Evolutionary conservation across 2,888 invertebrate genomes (phyloP).

Genomic region (Rotaria magnacalcarata): DNA sequence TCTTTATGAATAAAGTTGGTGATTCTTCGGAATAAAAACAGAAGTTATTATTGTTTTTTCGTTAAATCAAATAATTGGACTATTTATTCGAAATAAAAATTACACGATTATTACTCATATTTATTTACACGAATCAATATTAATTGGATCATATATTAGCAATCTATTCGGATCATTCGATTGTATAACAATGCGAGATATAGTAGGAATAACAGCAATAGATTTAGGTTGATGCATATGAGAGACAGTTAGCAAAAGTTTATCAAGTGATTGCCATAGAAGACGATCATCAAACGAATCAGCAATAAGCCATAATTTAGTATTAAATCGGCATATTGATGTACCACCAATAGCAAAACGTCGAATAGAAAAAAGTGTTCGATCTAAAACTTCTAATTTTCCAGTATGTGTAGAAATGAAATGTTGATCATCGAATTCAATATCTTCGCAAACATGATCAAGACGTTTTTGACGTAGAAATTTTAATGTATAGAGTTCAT

Average conservation of each 20-base stretch:
- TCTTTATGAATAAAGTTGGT: no score
- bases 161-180: slow-evolving; percentile 16
- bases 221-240: slow-evolving; percentile 23
- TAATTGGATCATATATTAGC: slow-evolving; percentile 3
- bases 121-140: background rate
- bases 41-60: no score
- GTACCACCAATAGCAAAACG: slow-evolving; percentile 26
- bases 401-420: slow-evolving; percentile 11
- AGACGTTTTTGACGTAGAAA: background rate
- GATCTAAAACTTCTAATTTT: slow-evolving; percentile 32
- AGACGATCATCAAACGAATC: slow-evolving; percentile 19
- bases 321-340: background rate
- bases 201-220: background rate
- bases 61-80: no score
- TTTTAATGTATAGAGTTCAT: background rate
- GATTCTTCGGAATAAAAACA: no score
- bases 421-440: slow-evolving; percentile 17
- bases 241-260: background rate
- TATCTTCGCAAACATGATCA: slow-evolving; percentile 29
- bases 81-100: no score
- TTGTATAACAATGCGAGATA: background rate
- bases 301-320: background rate
- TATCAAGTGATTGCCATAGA: slow-evolving; percentile 20
- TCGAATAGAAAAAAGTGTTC: slow-evolving; percentile 6
- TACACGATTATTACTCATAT: no score